phyloP scores from a whole-genome alignment of 1,140 invertebrate species.

The Zaprionus camerounensis region DNA sequence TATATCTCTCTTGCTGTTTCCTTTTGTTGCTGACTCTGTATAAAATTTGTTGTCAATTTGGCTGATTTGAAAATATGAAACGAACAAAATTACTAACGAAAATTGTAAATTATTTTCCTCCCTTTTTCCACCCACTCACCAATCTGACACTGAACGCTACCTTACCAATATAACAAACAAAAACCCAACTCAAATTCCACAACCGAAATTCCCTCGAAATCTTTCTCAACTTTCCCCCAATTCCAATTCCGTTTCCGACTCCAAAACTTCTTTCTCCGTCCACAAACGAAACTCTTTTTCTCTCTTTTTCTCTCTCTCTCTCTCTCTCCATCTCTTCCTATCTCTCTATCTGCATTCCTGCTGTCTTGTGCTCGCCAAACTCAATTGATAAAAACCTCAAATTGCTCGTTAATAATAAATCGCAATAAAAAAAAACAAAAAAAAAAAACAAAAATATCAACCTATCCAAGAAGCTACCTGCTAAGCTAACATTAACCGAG shows the following conservation, averaged over 20 bases:
- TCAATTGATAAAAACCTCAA: slow-evolving; percentile 25
- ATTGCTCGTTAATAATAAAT: slow-evolving; percentile 34
- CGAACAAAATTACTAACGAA: slow-evolving; percentile 75
- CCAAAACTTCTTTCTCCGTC: slow-evolving; percentile 21
- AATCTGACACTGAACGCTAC: slow-evolving; percentile 1
- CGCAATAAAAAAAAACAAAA: slow-evolving; percentile 34
- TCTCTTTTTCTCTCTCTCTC: slow-evolving; percentile 49
- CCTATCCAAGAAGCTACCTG: slow-evolving; percentile 84
- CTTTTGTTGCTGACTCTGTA: slow-evolving; percentile 28
- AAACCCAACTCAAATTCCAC: slow-evolving; percentile 17
- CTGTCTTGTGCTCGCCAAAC: slow-evolving; percentile 25
- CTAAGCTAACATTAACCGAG: slow-evolving; percentile 84
- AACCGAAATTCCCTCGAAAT: slow-evolving; percentile 25
- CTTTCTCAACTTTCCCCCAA: slow-evolving; percentile 30
- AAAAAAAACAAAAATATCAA: slow-evolving; percentile 47
- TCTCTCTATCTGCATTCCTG: slow-evolving; percentile 35
- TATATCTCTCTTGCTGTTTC: slow-evolving; percentile 22
- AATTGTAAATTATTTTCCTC: slow-evolving; percentile 63
- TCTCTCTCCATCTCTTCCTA: slow-evolving; percentile 16
- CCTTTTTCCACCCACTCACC: slow-evolving; percentile 16
- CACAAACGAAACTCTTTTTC: slow-evolving; percentile 9
- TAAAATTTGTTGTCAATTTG: slow-evolving; percentile 58
- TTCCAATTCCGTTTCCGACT: slow-evolving; percentile 23
- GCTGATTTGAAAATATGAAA: slow-evolving; percentile 48
- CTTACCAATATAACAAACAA: slow-evolving; percentile 10